A percentile compares a stretch with the other conserved stretches of the same genome.
Evolutionary conservation across 2,797 vertebrate genomes (phyloP).

Genomic region (Sebastes melanostomus): DNA sequence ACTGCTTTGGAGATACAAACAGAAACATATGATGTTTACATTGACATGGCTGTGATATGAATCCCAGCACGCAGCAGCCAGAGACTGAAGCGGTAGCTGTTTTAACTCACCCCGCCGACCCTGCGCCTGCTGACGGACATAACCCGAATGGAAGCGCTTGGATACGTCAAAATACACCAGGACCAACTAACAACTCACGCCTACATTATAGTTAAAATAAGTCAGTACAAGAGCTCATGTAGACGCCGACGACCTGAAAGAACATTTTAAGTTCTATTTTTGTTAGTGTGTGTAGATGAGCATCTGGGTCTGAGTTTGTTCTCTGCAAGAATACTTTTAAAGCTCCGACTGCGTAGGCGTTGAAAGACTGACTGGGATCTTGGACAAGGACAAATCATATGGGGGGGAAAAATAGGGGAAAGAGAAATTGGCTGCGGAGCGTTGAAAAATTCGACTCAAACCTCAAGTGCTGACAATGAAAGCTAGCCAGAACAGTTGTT

Average conservation of each 20-base stretch:
- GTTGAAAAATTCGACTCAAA: conserved; percentile 75
- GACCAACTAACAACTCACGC: conserved; percentile 31
- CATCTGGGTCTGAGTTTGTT: conserved; percentile 61
- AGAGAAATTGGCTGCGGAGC: conserved; percentile 76
- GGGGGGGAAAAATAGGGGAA: conserved; percentile 60
- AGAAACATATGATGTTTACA: conserved; percentile 68
- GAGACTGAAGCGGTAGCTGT: conserved; percentile 37
- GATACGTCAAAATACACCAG: conserved; percentile 29
- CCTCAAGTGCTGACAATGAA: conserved; percentile 87
- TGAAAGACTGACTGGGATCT: conserved; percentile 76
- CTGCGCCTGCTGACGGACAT: conserved; percentile 24
- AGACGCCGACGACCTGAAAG: conserved; percentile 11
- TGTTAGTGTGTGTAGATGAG: conserved; percentile 50
- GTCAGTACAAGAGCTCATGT: conserved; percentile 9
- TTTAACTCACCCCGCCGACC: conserved; percentile 8
- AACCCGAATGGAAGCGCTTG: conserved; percentile 30
- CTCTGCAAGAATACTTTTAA: conserved; percentile 60
- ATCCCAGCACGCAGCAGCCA: conserved; percentile 46
- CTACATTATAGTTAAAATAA: conserved; percentile 34
- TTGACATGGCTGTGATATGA: conserved; percentile 62
- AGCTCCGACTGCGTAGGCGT: conserved; percentile 70
- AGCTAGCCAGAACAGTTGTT: conserved; percentile 89
- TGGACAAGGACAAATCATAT: conserved; percentile 76
- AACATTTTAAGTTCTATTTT: conserved; percentile 35
- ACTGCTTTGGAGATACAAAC: conserved; percentile 57